These are phyloP conservation scores for Temnothorax curvispinosus DNA, from an alignment of 1,140 invertebrate species.

Conservation along the genomic window DNA sequence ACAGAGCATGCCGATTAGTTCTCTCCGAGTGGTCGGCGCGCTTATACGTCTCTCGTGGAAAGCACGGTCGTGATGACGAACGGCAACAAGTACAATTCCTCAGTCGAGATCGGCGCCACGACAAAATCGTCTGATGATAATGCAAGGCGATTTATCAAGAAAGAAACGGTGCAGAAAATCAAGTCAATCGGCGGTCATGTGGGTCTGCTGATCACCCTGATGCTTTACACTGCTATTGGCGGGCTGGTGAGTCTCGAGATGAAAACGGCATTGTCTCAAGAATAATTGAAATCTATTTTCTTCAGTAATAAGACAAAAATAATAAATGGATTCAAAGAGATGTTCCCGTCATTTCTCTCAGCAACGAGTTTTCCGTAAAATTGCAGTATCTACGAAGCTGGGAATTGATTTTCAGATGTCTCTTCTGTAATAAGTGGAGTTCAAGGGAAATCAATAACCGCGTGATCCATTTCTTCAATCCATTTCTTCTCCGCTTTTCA, in stretches of 20 bases:
- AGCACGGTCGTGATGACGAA: slow-evolving; percentile 8
- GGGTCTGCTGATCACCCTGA: slow-evolving; percentile 89
- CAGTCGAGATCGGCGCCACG: background rate
- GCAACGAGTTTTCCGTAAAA: background rate
- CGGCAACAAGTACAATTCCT: background rate
- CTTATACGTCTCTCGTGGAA: slow-evolving; percentile 17
- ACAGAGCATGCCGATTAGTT: slow-evolving; percentile 6
- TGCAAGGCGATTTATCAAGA: slow-evolving; percentile 2
- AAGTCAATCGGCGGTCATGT: slow-evolving; percentile 89
- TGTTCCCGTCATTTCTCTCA: background rate
- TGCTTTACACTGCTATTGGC: slow-evolving; percentile 90
- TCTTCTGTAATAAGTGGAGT: background rate
- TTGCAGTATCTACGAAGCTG: background rate
- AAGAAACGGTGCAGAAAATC: slow-evolving; percentile 78
- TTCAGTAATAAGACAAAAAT: background rate
- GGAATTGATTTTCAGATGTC: background rate
- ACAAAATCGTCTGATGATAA: background rate
- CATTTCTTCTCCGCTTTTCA: background rate
- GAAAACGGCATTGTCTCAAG: background rate
- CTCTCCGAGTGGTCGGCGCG: slow-evolving; percentile 21
- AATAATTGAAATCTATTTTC: background rate
- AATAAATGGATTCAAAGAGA: background rate
- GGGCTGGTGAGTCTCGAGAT: slow-evolving; percentile 88
- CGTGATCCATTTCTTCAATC: background rate
- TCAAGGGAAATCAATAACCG: background rate